These are phyloP conservation scores for Leptura quadrifasciata DNA, from an alignment of 2,888 invertebrate species.

Conservation along the genomic window DNA sequence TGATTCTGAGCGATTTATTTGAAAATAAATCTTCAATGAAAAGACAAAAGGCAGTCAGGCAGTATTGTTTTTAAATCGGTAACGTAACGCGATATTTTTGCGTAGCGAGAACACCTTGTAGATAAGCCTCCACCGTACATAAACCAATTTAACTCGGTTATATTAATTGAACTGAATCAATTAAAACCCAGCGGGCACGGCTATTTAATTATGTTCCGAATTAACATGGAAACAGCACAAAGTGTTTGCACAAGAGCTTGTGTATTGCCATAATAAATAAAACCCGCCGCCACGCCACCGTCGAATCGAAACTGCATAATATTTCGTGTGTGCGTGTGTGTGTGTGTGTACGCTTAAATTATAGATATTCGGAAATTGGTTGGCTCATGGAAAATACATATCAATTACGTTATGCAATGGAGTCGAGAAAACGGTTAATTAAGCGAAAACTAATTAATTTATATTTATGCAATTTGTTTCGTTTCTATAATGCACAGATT, in stretches of 20 bases:
- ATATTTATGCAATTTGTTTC: not conserved
- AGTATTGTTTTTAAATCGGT: slow-evolving; percentile 1
- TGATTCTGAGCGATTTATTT: not conserved
- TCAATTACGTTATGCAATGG: not conserved
- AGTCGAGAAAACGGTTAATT: not conserved
- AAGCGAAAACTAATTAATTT: not conserved
- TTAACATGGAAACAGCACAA: slow-evolving; percentile 55
- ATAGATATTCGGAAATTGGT: not conserved
- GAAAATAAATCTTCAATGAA: not conserved
- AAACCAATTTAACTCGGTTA: slow-evolving; percentile 52
- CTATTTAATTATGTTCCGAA: slow-evolving; percentile 54
- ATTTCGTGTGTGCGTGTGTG: not conserved
- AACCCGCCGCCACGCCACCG: slow-evolving; percentile 3
- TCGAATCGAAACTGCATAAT: slow-evolving; percentile 12
- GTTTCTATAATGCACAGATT: not conserved
- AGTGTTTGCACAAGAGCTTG: slow-evolving; percentile 51
- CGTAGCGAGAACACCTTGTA: slow-evolving; percentile 7
- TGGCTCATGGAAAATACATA: slow-evolving; percentile 12
- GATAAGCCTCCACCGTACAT: slow-evolving; percentile 25
- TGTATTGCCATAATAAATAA: slow-evolving; percentile 38
- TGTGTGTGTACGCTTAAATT: not conserved
- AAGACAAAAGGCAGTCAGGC: not conserved
- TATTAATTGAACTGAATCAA: slow-evolving; percentile 55
- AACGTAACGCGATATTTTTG: slow-evolving; percentile 14
- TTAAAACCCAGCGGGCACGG: slow-evolving; percentile 53